Evolutionary conservation across 2,888 invertebrate genomes (phyloP).

Genomic region (Willowsia nigromaculata): DNA sequence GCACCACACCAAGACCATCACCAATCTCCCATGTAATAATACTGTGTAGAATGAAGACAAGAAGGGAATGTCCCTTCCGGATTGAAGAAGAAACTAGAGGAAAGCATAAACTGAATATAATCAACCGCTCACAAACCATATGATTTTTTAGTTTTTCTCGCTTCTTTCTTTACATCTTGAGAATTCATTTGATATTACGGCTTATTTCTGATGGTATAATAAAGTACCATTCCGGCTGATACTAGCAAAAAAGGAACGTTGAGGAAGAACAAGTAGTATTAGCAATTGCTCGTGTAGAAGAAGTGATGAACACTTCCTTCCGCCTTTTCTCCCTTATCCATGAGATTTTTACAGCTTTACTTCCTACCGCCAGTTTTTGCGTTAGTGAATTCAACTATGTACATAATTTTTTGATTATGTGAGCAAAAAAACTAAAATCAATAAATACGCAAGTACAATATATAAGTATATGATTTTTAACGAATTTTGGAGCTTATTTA

Average conservation of each 20-base stretch:
- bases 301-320: constrained; percentile 59
- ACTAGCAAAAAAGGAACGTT: neutral
- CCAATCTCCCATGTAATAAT: constrained; percentile 34
- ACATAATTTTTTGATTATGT: neutral
- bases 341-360: constrained; percentile 20
- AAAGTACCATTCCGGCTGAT: neutral
- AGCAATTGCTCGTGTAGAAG: neutral
- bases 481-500: too few relatives aligned
- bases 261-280: neutral
- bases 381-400: neutral
- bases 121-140: constrained; percentile 61
- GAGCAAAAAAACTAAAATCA: constrained; percentile 7
- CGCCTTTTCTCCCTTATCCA: constrained; percentile 37
- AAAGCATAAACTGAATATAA: constrained; percentile 66
- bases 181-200: constrained; percentile 57
- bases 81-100: constrained; percentile 46
- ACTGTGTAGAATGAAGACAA: constrained; percentile 40
- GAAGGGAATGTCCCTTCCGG: constrained; percentile 59
- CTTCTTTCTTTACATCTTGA: constrained; percentile 4
- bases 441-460: constrained; percentile 3
- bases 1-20: neutral
- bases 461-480: too few relatives aligned
- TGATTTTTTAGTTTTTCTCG: constrained; percentile 52
- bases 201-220: constrained; percentile 16
- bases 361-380: constrained; percentile 39